These are phyloP conservation scores for Latrodectus hesperus DNA, from an alignment of 2,888 invertebrate genomes.

Conservation along the genomic window DNA sequence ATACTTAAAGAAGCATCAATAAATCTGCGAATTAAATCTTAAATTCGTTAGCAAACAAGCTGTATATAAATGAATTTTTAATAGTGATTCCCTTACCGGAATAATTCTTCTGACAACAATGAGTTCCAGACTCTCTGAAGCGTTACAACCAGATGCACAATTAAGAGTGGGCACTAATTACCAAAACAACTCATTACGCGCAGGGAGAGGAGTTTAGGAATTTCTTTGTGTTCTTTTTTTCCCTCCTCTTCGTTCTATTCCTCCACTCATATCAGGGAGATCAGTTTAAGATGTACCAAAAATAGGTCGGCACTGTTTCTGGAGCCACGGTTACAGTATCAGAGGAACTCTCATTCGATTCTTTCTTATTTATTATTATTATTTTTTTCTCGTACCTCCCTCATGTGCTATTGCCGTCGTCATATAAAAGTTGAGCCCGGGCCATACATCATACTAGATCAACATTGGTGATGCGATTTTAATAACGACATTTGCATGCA, in stretches of 20 bases:
- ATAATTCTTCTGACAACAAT: conserved; percentile 42
- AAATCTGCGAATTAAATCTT: not conserved
- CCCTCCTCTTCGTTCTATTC: not conserved
- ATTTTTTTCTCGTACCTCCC: conserved; percentile 9
- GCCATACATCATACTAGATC: conserved; percentile 51
- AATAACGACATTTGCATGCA: conserved; percentile 68
- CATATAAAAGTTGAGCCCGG: conserved; percentile 65
- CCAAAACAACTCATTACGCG: conserved; percentile 65
- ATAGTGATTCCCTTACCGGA: conserved; percentile 13
- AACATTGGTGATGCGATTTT: conserved; percentile 64
- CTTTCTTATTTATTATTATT: conserved; percentile 18
- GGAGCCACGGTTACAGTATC: conserved; percentile 14
- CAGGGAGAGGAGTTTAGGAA: not conserved
- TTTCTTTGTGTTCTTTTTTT: conserved; percentile 13
- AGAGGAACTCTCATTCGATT: conserved; percentile 38
- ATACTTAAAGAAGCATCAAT: not conserved
- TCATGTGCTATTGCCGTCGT: not conserved
- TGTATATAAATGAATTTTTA: conserved; percentile 31
- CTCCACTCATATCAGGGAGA: conserved; percentile 12
- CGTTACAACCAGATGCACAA: conserved; percentile 45
- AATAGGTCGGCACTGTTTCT: conserved; percentile 54
- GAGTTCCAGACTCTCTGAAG: conserved; percentile 7
- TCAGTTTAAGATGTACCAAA: conserved; percentile 59
- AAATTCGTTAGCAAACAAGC: not conserved
- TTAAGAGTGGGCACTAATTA: conserved; percentile 65